Evolutionary conservation across 2,113 vertebrate genomes (phyloP), one percentile per base, ranked within the genome.

Genomic region (Periophthalmus modestus): DNA sequence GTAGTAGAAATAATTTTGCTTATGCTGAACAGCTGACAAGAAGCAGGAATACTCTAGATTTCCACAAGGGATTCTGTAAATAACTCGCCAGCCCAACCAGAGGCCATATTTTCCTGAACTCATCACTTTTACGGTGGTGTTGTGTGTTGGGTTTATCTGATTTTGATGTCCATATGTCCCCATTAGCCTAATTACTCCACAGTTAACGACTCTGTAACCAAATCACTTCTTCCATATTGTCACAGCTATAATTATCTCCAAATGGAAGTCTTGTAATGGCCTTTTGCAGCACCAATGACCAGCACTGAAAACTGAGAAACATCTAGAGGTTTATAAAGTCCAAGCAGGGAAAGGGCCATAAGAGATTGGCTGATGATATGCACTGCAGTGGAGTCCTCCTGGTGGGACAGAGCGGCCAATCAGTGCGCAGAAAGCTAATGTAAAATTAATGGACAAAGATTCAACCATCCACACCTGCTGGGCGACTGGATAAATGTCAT

Each of bases 381-480:
- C 62, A 21, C 59, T 34, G 54, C 24, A 43, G 46, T 50, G 39
- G 33, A 10, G 65, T 39, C 18, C 23, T 36, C 55, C 28, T 47
- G 16, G 16, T 75, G 69, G 72, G 15, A 71, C 1, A 71, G 4
- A 73, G 24, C 48, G 57, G 16, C 46, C 34, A 72, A 72, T 36
- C 13, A 33, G 39, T 23, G 61, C 21, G 59, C 36, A 62, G 43
- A 12, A 16, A 57, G 59, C 59, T 71, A 71, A 70, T 67, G 43
- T 66, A 54, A 54, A 72, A 80, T 70, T 62, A 70, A 80, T 61
- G 47, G 62, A 69, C 66, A 67, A 21, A 46, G 67, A 33, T 63
- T 61, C 1, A 16, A 61, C n/a, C 59, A 36, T 61, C 24, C 59
- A 36, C 66, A 79, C 50, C 70, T 74, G 62, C 69, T 61, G 59